Evolutionary conservation across 2,888 invertebrate species (phyloP).

Genomic region (Lobophora halterata): DNA sequence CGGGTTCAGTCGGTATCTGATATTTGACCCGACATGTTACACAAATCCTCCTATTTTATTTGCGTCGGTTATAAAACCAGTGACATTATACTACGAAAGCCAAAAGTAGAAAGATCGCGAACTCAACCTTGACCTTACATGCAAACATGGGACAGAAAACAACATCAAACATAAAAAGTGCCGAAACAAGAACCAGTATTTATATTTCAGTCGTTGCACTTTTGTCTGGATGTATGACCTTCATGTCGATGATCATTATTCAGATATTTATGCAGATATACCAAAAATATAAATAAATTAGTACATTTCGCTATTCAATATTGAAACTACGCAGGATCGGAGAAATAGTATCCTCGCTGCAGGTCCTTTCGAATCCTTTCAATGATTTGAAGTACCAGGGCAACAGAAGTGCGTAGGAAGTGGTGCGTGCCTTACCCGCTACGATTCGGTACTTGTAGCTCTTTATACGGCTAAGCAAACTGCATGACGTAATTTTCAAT

Average conservation of each 20-base stretch:
- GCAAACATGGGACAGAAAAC: constrained; percentile 10
- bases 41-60: no score
- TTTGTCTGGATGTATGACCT: constrained; percentile 9
- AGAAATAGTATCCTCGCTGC: constrained; percentile 9
- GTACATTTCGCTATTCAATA: constrained; percentile 1
- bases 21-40: no score
- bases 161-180: constrained; percentile 16
- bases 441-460: constrained; percentile 51
- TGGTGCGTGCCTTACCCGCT: constrained; percentile 57
- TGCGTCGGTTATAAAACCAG: no score
- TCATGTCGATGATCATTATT: not conserved
- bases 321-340: no score
- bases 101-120: constrained; percentile 24
- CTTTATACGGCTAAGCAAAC: constrained; percentile 71
- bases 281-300: not conserved
- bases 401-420: constrained; percentile 49
- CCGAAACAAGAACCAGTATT: constrained; percentile 10
- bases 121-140: constrained; percentile 29
- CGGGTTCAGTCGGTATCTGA: no score
- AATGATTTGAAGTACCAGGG: constrained; percentile 60
- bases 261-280: not conserved
- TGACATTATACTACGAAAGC: constrained; percentile 23
- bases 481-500: constrained; percentile 72
- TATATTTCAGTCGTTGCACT: constrained; percentile 18
- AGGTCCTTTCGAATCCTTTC: constrained; percentile 64